Evolutionary conservation across 2,888 invertebrate species (phyloP), one percentile per base, ranked within the genome.

Genomic region (Holacanthella duospinosa): DNA sequence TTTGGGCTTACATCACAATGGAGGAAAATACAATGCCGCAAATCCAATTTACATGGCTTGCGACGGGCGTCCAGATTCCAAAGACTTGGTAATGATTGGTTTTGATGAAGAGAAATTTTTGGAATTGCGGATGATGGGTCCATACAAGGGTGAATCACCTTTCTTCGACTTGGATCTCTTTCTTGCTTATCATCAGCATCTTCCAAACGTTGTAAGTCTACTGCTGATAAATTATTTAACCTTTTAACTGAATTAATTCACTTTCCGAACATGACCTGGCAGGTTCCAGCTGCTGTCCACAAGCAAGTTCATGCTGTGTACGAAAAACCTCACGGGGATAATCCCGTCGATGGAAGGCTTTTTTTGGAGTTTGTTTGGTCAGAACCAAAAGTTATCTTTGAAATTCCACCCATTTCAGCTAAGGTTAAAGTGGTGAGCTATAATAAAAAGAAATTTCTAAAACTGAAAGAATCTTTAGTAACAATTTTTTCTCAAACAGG

Each of bases 291-390:
- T 28, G 43, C 61, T 1, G 55, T 68, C 43, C 57, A 60, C 12
- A 54, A 59, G 21, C 66, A 67, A 44, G 69, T 69, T n/a, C 71
- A 71, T 65, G 70, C 68, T n/a, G 61, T 71, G 1, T 71, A 71
- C 43, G 71, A 71, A 59, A 71, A 71, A 55, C 55, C 63, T 19
- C 71, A 71, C 60, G 69, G 70, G 2, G 69, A 68, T 48, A 64
- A 62, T 57, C 60, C 64, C 1, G 63, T 70, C 19, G 59, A 65
- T n/a, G 71, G 71, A 28, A 69, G 70, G 36, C 64, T 69, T 2
- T 69, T 63, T 26, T 55, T 71, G 44, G 70, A 71, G 44, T 71
- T 69, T 62, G 24, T 71, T 9, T 71, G 67, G 66, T 59, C 64
- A 12, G 68, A 69, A 21, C 68, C 68, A 16, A 62, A 62, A 26